phyloP scores from a whole-genome alignment of 2,888 invertebrate genomes.

The Zonitis immaculata region DNA sequence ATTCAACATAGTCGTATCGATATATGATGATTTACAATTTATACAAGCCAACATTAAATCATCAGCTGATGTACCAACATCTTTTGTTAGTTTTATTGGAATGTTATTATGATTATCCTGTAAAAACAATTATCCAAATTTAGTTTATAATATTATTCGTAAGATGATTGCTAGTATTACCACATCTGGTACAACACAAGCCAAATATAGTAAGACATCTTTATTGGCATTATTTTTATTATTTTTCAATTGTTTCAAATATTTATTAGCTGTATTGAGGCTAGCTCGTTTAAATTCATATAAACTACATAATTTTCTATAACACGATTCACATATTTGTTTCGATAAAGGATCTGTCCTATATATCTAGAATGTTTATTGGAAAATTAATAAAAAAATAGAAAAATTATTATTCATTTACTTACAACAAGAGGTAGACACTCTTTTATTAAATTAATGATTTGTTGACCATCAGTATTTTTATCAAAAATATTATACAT shows the following conservation, averaged over 20 bases:
- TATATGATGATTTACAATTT: conserved; percentile 33
- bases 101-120: not conserved
- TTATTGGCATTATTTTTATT: conserved; percentile 22
- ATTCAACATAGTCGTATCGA: conserved; percentile 33
- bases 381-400: no score
- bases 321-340: conserved; percentile 43
- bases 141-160: no score
- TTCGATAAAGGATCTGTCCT: conserved; percentile 47
- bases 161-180: no score
- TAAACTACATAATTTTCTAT: conserved; percentile 36
- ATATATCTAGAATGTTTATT: conserved; percentile 40
- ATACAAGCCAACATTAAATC: conserved; percentile 34
- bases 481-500: conserved; percentile 46
- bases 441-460: conserved; percentile 45
- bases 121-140: not conserved
- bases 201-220: conserved; percentile 27
- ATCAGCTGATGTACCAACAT: conserved; percentile 35
- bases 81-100: conserved; percentile 3
- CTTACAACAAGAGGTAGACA: conserved; percentile 45
- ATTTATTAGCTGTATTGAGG: conserved; percentile 36
- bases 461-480: conserved; percentile 43
- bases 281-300: conserved; percentile 39
- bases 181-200: conserved; percentile 9
- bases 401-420: no score
- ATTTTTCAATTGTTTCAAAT: conserved; percentile 32